A percentile compares a stretch with the other conserved stretches of the same genome.
Evolutionary conservation across 1,140 invertebrate species (phyloP).

Genomic region (Caenorhabditis latens): DNA sequence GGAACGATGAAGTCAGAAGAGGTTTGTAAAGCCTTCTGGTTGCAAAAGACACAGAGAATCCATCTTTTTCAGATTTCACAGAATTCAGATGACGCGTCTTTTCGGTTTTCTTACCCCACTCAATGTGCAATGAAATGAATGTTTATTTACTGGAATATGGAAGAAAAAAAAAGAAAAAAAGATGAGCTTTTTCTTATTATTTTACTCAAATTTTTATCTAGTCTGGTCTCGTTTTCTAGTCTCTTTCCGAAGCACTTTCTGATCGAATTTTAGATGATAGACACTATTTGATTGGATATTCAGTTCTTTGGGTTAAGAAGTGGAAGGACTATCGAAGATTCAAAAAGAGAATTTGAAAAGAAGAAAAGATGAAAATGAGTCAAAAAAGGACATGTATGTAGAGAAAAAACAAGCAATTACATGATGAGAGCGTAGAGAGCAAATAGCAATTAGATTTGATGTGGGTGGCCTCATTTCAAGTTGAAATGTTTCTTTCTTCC

Average conservation of each 20-base stretch:
- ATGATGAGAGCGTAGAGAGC: background rate
- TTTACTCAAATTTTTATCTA: conserved; percentile 14
- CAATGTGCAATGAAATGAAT: conserved; percentile 3
- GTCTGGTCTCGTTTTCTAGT: background rate
- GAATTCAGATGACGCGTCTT: background rate
- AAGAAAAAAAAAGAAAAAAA: background rate
- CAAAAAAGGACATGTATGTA: background rate
- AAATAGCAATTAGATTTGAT: conserved; percentile 20
- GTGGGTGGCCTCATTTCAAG: background rate
- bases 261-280: background rate
- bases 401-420: background rate
- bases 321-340: background rate
- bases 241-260: background rate
- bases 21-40: background rate
- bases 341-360: too few species aligned
- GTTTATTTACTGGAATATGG: conserved; percentile 30
- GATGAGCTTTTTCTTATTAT: background rate
- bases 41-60: background rate
- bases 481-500: background rate
- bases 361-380: background rate
- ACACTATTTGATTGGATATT: background rate
- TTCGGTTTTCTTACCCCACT: background rate
- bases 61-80: background rate
- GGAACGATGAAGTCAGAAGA: background rate
- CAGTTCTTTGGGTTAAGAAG: background rate